Conservation (phyloP, 2,888 invertebrate species). For the Bombyx huttoni region DNA sequence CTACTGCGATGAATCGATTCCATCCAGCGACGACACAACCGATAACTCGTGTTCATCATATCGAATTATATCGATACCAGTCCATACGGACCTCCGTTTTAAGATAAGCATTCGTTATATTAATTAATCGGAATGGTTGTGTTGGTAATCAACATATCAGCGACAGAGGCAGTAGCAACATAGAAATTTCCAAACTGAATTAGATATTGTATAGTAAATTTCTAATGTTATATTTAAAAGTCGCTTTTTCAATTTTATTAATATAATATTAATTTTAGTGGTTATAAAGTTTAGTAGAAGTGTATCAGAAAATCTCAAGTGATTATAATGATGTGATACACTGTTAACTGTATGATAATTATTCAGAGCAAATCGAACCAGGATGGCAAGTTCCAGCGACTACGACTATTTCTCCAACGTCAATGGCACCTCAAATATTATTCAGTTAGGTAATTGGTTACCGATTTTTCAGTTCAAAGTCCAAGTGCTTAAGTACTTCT, state of each 20-base stretch:
- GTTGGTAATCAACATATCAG: constrained; percentile 31
- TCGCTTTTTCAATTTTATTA: constrained; percentile 1
- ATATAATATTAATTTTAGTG: no score
- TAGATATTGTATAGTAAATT: background rate
- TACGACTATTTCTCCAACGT: no score
- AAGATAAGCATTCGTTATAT: constrained; percentile 20
- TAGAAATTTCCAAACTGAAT: background rate
- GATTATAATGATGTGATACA: no score
- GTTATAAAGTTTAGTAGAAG: no score
- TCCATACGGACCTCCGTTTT: constrained; percentile 10
- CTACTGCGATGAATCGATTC: constrained; percentile 24
- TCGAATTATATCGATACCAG: constrained; percentile 22
- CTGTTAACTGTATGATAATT: no score
- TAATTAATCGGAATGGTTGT: constrained; percentile 23
- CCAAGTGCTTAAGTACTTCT: no score
- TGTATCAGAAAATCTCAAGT: no score
- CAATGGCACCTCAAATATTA: no score
- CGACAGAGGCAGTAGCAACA: constrained; percentile 19
- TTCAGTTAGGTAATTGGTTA: no score
- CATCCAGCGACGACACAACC: constrained; percentile 25
- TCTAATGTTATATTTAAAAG: constrained; percentile 2
- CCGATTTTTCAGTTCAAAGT: no score
- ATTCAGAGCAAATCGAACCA: no score
- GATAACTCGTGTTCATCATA: constrained; percentile 19
- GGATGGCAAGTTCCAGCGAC: no score